These are phyloP conservation scores for Eupithecia vulgata DNA, from an alignment of 2,888 invertebrate species.

Conservation along the genomic window DNA sequence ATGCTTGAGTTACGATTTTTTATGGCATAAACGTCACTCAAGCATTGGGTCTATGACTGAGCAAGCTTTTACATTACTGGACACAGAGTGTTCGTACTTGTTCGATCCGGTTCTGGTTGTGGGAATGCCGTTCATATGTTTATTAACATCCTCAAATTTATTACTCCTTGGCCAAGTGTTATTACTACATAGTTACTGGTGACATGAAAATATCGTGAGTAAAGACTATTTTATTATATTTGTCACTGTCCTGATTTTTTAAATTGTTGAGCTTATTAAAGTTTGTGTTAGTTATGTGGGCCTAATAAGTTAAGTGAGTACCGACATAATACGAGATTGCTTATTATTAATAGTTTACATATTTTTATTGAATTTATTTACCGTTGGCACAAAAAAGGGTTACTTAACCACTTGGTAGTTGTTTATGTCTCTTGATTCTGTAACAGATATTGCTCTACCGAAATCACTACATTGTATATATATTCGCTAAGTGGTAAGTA, in stretches of 20 bases:
- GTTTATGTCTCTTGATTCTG: background rate
- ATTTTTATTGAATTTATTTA: background rate
- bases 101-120: background rate
- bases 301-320: background rate
- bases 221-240: slow-evolving; percentile 28
- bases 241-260: slow-evolving; percentile 34
- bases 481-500: no score
- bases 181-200: slow-evolving; percentile 32
- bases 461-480: no score
- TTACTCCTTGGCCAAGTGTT: background rate
- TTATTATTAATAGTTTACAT: background rate
- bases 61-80: no score
- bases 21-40: no score
- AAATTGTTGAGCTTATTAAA: slow-evolving; percentile 12
- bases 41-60: no score
- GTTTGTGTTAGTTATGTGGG: slow-evolving; percentile 3
- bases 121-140: background rate
- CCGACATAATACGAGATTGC: background rate
- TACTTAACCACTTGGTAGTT: background rate
- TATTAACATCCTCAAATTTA: background rate
- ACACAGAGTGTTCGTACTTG: background rate
- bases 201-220: slow-evolving; percentile 41
- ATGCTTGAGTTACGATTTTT: no score
- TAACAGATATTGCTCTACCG: no score
- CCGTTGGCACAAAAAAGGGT: background rate